These are phyloP conservation scores for Meliscaeva auricollis DNA, from an alignment of 2,888 invertebrate genomes.

Conservation along the genomic window DNA sequence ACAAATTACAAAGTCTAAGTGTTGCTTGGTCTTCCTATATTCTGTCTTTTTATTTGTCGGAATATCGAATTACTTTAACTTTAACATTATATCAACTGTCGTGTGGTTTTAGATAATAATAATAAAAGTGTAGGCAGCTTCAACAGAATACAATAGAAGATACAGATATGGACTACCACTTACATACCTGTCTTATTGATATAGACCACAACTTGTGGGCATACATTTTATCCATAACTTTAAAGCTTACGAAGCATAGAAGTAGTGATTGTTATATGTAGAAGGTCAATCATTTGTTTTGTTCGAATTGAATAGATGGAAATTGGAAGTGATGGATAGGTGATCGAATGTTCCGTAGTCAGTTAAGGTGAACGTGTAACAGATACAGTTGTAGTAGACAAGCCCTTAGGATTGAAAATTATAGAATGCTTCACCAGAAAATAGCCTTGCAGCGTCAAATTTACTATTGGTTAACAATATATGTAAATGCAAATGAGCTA, in stretches of 20 bases:
- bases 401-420: neutral
- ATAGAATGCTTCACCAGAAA: neutral
- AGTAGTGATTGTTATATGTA: neutral
- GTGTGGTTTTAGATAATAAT: neutral
- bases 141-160: neutral
- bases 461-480: neutral
- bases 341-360: neutral
- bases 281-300: slow-evolving; percentile 32
- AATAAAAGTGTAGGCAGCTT: slow-evolving; percentile 2
- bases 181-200: neutral
- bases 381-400: neutral
- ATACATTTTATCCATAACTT: neutral
- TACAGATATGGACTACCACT: neutral
- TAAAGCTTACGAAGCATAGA: neutral
- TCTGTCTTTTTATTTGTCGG: neutral
- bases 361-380: slow-evolving; percentile 4
- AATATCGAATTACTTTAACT: slow-evolving; percentile 8
- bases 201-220: slow-evolving; percentile 9
- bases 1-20: neutral
- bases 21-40: neutral
- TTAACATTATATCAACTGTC: slow-evolving; percentile 4
- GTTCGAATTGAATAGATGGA: slow-evolving; percentile 9
- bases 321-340: slow-evolving; percentile 4
- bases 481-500: neutral
- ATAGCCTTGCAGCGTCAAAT: neutral